Percentiles rank a stretch among this genome's conserved stretches.
These are phyloP conservation scores for Alloscopus bannaensis DNA, from an alignment of 2,888 invertebrate species.

Conservation along the genomic window DNA sequence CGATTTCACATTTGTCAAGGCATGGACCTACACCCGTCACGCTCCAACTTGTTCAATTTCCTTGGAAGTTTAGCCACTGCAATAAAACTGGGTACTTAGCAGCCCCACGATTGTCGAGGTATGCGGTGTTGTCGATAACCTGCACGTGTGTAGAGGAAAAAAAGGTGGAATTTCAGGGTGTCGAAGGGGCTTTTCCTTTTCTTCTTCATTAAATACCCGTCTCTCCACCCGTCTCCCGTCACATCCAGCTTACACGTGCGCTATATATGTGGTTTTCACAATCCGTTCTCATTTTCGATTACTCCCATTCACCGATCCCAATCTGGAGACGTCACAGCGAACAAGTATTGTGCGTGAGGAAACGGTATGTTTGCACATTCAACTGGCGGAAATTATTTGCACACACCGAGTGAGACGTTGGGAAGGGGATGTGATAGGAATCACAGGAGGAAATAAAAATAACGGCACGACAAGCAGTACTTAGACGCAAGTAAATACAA, in stretches of 20 bases:
- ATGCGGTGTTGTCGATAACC: not conserved
- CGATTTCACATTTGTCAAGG: conserved; percentile 73
- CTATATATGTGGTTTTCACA: not conserved
- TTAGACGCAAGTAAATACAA: no score
- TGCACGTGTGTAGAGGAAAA: conserved; percentile 22
- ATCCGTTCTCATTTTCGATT: no score
- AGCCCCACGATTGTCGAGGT: not conserved
- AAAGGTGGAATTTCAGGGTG: conserved; percentile 16
- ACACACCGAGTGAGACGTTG: not conserved
- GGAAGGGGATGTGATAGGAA: conserved; percentile 7
- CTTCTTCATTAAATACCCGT: conserved; percentile 28
- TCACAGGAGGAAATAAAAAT: not conserved
- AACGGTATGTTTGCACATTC: not conserved
- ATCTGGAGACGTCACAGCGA: no score
- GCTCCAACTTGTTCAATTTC: conserved; percentile 53
- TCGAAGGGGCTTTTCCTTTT: not conserved
- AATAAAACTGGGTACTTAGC: conserved; percentile 33
- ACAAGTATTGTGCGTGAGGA: conserved; percentile 11
- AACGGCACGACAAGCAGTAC: not conserved
- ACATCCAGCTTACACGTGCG: not conserved
- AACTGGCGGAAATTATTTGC: conserved; percentile 23
- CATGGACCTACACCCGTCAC: conserved; percentile 50
- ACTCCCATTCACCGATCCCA: no score
- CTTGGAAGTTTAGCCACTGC: conserved; percentile 44
- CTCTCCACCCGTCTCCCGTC: not conserved